Conservation (phyloP, 2,797 vertebrate genomes). For the Neosilurus mollespiculum region DNA sequence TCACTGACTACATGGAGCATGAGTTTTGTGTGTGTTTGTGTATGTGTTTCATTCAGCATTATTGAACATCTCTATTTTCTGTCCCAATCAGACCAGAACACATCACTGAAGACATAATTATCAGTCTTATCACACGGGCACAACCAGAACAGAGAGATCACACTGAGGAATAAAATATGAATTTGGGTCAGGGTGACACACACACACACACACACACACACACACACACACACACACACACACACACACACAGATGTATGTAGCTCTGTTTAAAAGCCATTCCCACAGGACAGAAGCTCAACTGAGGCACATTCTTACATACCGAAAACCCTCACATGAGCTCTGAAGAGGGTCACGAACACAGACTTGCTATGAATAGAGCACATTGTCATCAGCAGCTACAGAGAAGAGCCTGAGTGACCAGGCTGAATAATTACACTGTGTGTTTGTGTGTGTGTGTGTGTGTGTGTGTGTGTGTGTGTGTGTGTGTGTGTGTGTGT, state of each 20-base stretch:
- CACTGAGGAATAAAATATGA: neutral
- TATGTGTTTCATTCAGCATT: neutral
- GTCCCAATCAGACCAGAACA: neutral
- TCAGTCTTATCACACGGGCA: neutral
- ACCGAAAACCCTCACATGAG: conserved; percentile 39
- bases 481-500: conserved; percentile 20
- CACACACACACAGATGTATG: neutral
- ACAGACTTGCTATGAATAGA: conserved; percentile 54
- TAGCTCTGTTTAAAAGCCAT: conserved; percentile 22
- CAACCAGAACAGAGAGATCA: neutral
- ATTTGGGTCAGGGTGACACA: neutral
- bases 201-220: too few species aligned
- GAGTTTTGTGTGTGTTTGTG: neutral
- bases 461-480: conserved; percentile 17
- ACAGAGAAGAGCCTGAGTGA: conserved; percentile 35
- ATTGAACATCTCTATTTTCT: neutral
- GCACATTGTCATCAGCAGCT: conserved; percentile 51
- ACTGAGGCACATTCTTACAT: conserved; percentile 32
- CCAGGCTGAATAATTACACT: conserved; percentile 52
- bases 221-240: conserved; percentile 4
- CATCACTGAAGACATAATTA: neutral
- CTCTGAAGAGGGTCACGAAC: conserved; percentile 42
- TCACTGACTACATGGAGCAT: neutral
- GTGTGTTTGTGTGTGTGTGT: conserved; percentile 15
- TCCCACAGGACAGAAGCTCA: conserved; percentile 19